Evolutionary conservation across 1,140 invertebrate species (phyloP).

Genomic region (Drosophila lini): DNA sequence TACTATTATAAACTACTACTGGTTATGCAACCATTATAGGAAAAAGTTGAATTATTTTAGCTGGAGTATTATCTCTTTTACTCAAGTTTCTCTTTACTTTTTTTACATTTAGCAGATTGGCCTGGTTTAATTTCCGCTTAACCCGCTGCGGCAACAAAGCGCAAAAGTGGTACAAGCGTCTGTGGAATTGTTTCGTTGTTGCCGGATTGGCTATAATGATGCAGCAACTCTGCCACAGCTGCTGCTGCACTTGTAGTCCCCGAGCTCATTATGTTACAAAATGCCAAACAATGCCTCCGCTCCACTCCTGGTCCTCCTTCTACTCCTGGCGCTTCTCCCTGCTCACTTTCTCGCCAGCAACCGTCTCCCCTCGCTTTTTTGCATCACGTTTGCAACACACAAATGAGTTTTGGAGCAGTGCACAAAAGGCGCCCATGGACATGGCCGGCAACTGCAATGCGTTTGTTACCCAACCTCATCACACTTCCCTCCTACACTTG

Average conservation of each 20-base stretch:
- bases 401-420: slow-evolving; percentile 73
- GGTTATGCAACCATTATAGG: not conserved
- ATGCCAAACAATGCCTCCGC: slow-evolving; percentile 77
- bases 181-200: slow-evolving; percentile 68
- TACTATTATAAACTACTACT: not conserved
- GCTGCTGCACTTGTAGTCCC: slow-evolving; percentile 74
- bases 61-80: not conserved
- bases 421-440: slow-evolving; percentile 72
- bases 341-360: slow-evolving; percentile 7
- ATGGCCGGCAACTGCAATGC: slow-evolving; percentile 63
- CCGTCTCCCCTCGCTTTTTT: slow-evolving; percentile 21
- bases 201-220: slow-evolving; percentile 55
- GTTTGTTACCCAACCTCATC: slow-evolving; percentile 33
- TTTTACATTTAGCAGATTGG: slow-evolving; percentile 53
- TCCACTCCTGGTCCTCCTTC: not conserved
- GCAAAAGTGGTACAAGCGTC: slow-evolving; percentile 82
- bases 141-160: slow-evolving; percentile 74
- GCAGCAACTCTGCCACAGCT: slow-evolving; percentile 52
- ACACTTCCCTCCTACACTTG: not conserved
- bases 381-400: slow-evolving; percentile 40
- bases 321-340: not conserved
- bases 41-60: not conserved
- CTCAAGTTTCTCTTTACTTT: not conserved
- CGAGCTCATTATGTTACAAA: slow-evolving; percentile 83
- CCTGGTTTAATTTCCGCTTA: slow-evolving; percentile 80